Conservation (phyloP, 2,113 vertebrate genomes). For the Periophthalmodon schlosseri region DNA sequence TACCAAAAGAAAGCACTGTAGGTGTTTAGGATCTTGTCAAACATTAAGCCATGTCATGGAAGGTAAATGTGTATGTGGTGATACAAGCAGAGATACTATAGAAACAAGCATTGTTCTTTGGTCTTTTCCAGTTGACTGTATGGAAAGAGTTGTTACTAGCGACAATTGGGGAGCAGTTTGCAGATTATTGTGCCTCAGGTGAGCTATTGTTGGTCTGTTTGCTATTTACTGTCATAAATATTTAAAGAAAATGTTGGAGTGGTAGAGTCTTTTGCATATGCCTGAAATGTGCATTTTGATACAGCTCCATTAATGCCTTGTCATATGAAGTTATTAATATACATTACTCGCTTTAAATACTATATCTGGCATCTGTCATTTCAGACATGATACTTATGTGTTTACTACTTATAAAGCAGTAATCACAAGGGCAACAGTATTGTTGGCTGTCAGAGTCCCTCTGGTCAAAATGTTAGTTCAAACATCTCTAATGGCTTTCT, state of each 20-base stretch:
- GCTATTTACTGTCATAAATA: background rate
- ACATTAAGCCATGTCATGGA: background rate
- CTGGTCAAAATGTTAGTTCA: background rate
- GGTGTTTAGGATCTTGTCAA: conserved; percentile 37
- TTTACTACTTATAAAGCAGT: no score
- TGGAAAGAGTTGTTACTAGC: conserved; percentile 96
- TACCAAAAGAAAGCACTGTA: conserved; percentile 91
- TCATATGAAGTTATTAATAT: background rate
- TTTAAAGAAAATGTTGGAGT: background rate
- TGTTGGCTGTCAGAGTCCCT: no score
- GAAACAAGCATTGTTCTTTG: conserved; percentile 2
- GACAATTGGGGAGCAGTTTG: conserved; percentile 94
- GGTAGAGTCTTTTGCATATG: background rate
- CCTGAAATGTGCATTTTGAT: background rate
- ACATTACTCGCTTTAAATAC: background rate
- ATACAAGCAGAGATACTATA: background rate
- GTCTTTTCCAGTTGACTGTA: conserved; percentile 79
- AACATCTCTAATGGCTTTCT: background rate
- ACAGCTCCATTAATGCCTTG: background rate
- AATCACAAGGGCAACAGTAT: no score
- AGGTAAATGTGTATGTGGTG: conserved; percentile 8
- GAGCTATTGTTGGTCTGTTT: conserved; percentile 33
- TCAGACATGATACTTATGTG: background rate
- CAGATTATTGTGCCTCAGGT: conserved; percentile 88
- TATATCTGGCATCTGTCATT: background rate